phyloP scores from a whole-genome alignment of 2,113 vertebrate species.

The Galeopterus variegatus region DNA sequence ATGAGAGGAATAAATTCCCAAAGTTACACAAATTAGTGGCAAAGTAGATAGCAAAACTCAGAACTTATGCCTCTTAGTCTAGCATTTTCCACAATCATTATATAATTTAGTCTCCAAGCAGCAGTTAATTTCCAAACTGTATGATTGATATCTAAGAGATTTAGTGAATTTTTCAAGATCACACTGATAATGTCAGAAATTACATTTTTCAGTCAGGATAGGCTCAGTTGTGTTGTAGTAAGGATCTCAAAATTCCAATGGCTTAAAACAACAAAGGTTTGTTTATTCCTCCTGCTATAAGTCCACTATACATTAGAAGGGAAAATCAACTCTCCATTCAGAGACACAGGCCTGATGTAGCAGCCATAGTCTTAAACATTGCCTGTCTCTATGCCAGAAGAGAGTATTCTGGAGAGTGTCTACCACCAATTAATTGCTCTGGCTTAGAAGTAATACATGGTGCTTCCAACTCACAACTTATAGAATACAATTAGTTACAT shows the following conservation, averaged over 20 bases:
- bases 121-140: constrained; percentile 48
- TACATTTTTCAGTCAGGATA: constrained; percentile 17
- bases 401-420: neutral
- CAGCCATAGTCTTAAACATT: neutral
- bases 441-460: neutral
- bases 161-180: constrained; percentile 37
- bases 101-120: constrained; percentile 29
- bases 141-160: constrained; percentile 39
- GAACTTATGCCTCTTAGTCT: neutral
- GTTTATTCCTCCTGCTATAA: neutral
- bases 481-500: neutral
- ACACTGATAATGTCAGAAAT: neutral
- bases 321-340: neutral
- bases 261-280: neutral
- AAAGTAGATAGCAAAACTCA: neutral
- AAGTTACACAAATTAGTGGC: constrained; percentile 5
- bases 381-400: neutral
- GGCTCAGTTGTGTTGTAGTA: neutral
- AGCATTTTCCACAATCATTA: constrained; percentile 40
- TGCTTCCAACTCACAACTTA: neutral
- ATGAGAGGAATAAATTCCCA: constrained; percentile 12
- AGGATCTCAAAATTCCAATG: neutral
- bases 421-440: neutral
- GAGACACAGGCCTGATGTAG: neutral
- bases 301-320: neutral